phyloP scores from a whole-genome alignment of 2,113 vertebrate species.

The Prionailurus bengalensis region DNA sequence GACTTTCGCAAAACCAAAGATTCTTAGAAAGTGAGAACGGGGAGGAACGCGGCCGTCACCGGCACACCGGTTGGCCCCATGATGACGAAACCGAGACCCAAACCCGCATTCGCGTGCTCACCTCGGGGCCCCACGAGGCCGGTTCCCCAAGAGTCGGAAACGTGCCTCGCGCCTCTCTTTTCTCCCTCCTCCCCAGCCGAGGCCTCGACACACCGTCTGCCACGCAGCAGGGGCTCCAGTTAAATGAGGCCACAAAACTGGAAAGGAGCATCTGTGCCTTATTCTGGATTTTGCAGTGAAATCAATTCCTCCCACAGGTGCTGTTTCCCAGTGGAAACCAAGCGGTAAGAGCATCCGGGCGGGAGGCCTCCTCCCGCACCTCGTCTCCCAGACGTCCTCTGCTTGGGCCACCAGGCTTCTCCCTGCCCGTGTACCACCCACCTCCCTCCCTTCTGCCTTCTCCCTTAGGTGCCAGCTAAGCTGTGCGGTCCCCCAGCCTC shows the following conservation, averaged over 20 bases:
- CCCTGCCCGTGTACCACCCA: neutral
- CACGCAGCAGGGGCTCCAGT: accelerated
- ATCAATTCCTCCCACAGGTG: neutral
- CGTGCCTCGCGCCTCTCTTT: accelerated
- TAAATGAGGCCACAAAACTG: accelerated
- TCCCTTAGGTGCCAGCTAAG: neutral
- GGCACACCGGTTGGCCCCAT: accelerated
- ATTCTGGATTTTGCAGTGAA: neutral
- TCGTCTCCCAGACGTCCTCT: neutral
- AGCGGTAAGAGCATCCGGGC: neutral
- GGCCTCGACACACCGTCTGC: accelerated
- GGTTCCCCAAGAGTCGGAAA: neutral
- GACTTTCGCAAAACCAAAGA: too few species aligned
- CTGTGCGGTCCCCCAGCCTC: neutral
- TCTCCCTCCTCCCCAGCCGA: accelerated
- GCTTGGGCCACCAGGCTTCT: neutral
- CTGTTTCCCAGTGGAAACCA: neutral
- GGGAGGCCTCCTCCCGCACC: neutral
- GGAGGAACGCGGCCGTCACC: accelerated
- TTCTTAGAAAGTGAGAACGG: neutral
- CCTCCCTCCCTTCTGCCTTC: neutral
- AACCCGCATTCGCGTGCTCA: accelerated
- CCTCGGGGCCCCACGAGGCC: neutral
- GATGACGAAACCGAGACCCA: accelerated
- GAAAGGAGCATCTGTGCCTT: neutral